Percentiles rank a stretch among this genome's conserved stretches.
Conservation (phyloP, 2,113 vertebrate species). For the Gracilinanus agilis region DNA sequence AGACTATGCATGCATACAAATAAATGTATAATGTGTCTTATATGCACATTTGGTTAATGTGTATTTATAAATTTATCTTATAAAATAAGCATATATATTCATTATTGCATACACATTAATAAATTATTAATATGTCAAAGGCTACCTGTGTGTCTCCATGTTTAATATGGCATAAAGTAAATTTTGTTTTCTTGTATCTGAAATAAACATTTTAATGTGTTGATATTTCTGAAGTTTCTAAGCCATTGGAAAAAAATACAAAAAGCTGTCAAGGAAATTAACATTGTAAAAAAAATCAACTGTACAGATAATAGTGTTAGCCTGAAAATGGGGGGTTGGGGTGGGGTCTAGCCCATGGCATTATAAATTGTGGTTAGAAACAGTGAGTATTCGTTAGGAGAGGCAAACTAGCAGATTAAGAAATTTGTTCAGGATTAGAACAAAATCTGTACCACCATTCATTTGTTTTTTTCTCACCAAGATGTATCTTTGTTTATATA, state of each 20-base stretch:
- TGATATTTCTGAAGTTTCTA: background rate
- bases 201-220: constrained; percentile 33
- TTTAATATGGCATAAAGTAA: background rate
- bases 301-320: background rate
- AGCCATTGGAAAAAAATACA: background rate
- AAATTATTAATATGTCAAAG: too few species aligned
- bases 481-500: constrained; percentile 16
- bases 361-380: background rate
- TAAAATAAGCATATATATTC: background rate
- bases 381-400: background rate
- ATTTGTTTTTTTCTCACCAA: constrained; percentile 34
- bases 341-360: background rate
- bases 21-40: background rate
- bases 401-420: constrained; percentile 29
- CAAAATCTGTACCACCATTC: background rate
- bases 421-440: constrained; percentile 58
- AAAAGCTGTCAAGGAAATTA: background rate
- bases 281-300: background rate
- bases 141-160: background rate
- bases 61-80: background rate
- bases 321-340: background rate
- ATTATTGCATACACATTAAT: background rate
- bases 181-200: constrained; percentile 6
- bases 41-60: background rate
- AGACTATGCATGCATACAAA: background rate